Percentiles rank a stretch among this genome's conserved stretches.
These are phyloP conservation scores for Falcaria lacertinaria DNA, from an alignment of 2,888 invertebrate genomes.

Conservation along the genomic window DNA sequence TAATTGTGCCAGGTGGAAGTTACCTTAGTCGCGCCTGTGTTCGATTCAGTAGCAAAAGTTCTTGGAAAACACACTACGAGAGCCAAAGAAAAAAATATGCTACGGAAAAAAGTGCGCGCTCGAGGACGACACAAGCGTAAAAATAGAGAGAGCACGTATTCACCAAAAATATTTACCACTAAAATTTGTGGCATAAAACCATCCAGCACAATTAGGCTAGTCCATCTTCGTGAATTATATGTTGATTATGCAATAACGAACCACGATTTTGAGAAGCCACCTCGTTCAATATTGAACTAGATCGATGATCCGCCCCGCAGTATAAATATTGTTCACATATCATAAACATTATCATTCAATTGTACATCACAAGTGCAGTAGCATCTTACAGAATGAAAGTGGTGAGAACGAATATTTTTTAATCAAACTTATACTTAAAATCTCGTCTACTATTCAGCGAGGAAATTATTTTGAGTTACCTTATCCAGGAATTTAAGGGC, in stretches of 20 bases:
- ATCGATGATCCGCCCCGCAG: conserved; percentile 49
- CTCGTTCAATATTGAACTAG: conserved; percentile 50
- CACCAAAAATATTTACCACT: no score
- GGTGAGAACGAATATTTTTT: conserved; percentile 34
- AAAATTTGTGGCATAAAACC: conserved; percentile 29
- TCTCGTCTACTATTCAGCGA: no score
- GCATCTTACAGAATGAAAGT: conserved; percentile 51
- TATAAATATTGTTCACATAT: conserved; percentile 64
- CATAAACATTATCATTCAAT: conserved; percentile 56
- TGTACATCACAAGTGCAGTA: conserved; percentile 33
- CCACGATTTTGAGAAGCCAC: conserved; percentile 40
- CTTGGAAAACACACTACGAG: no score
- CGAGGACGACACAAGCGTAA: no score
- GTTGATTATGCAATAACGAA: conserved; percentile 56
- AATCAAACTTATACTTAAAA: neutral
- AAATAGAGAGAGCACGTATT: no score
- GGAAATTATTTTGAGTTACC: no score
- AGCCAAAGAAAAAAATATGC: no score
- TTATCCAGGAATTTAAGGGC: no score
- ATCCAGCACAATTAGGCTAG: conserved; percentile 57
- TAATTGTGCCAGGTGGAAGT: no score
- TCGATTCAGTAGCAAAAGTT: no score
- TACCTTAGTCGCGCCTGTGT: no score
- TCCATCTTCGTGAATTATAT: conserved; percentile 55
- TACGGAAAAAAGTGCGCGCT: no score